Base-by-base conservation (phyloP, 2,888 invertebrate genomes). In the Drosophila koepferae region DNA sequence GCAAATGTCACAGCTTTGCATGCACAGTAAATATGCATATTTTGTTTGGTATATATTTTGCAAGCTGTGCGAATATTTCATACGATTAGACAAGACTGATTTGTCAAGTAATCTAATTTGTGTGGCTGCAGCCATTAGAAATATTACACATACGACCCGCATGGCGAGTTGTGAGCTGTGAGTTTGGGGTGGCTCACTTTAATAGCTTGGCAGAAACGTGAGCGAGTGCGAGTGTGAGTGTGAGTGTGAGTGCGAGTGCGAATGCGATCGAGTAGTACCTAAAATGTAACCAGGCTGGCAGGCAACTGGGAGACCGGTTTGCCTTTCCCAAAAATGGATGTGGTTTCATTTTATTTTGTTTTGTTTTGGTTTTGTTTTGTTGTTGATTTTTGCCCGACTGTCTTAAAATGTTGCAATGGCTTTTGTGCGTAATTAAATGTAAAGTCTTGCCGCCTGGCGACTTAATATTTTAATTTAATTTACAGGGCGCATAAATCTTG, bases 391-490 rank as follows among this genome's bases (percentile, higher is more conserved):
- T 43, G 12, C 14, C 9, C 18, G 61, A 41, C 41, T 65, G 62
- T 72, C 77, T 23, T 23, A 28, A 28, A 71, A 72, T 88, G 86
- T 85, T 83, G 84, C 89, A 85, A 85, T 81, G 23, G 41, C 34
- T 31, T 77, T 81, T 77, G 87, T 89, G 90, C 90, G 86, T 86
- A 86, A 86, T 86, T 86, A 87, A 86, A 86, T 76, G 84, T 81
- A 60, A 80, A 81, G 63, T 59, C 60, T 67, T 36, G 59, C 78
- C 58, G 53, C 62, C 40, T 51, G 48, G 49, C 43, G 54, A 71
- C 63, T 80, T 79, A 84, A 89, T 85, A 87, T 70, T 78, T 82
- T 89, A 82, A 88, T 86, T 86, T 79, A 77, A 77, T 86, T 78
- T 86, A 55, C 83, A 63, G 80, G 77, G 70, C 77, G 59, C 82